phyloP scores from a whole-genome alignment of 2,113 vertebrate species.

The Chaetops frenatus region DNA sequence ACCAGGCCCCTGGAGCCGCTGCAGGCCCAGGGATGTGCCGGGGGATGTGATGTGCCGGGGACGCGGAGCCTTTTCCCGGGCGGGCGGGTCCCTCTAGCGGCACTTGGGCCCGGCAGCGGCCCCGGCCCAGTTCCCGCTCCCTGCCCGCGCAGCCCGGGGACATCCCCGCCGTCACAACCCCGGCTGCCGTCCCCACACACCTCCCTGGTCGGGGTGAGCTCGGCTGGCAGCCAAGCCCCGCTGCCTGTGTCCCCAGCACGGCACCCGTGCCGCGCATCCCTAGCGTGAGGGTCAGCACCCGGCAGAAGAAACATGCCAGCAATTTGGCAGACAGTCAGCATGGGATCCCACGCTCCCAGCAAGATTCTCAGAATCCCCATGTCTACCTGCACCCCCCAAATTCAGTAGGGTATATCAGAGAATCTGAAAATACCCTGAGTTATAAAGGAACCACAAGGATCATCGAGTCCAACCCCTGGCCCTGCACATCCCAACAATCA shows the following conservation, averaged over 20 bases:
- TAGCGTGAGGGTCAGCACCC: rapidly evolving
- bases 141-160: too few relatives aligned
- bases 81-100: constrained; percentile 37
- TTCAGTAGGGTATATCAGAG: background rate
- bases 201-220: background rate
- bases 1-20: background rate
- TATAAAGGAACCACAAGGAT: too few relatives aligned
- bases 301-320: rapidly evolving
- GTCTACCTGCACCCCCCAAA: rapidly evolving
- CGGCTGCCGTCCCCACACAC: background rate
- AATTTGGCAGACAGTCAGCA: rapidly evolving
- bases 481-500: too few relatives aligned
- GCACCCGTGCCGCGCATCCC: background rate
- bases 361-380: rapidly evolving
- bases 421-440: background rate
- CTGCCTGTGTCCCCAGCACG: rapidly evolving
- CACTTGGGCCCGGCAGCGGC: background rate
- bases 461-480: rapidly evolving
- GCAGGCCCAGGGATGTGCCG: rapidly evolving
- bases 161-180: rapidly evolving
- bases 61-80: background rate
- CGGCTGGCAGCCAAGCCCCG: rapidly evolving
- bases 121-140: background rate
- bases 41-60: too few relatives aligned
- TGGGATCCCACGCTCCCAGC: too few relatives aligned